These are phyloP conservation scores for Argynnis bischoffii DNA, from an alignment of 2,888 invertebrate genomes.

Conservation along the genomic window DNA sequence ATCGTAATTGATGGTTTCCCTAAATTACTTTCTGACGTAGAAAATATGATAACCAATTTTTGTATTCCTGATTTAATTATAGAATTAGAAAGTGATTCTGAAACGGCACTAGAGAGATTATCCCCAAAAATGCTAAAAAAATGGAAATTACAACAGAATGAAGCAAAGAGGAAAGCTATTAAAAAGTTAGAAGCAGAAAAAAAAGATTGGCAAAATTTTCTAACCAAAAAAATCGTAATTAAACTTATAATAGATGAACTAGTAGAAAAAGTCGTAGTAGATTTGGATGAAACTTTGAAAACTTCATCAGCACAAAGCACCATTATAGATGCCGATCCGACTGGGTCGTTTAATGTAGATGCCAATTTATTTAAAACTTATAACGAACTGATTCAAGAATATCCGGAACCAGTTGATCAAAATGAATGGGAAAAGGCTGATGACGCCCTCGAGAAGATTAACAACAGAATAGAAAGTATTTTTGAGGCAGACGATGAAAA, in stretches of 20 bases:
- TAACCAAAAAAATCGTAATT: conserved; percentile 57
- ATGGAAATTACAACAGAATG: conserved; percentile 68
- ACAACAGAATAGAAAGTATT: conserved; percentile 66
- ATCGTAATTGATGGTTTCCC: conserved; percentile 85
- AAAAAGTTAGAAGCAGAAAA: conserved; percentile 50
- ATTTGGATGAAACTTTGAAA: conserved; percentile 40
- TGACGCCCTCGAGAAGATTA: conserved; percentile 71
- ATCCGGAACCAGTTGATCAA: conserved; percentile 75
- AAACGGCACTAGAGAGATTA: conserved; percentile 58
- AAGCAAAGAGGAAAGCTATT: conserved; percentile 57
- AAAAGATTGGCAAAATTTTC: conserved; percentile 55
- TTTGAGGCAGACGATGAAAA: conserved; percentile 72
- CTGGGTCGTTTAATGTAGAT: conserved; percentile 58
- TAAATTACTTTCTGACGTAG: conserved; percentile 76
- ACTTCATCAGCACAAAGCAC: conserved; percentile 58
- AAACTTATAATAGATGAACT: conserved; percentile 63
- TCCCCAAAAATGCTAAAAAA: conserved; percentile 56
- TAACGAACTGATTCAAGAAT: conserved; percentile 63
- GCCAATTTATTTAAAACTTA: conserved; percentile 60
- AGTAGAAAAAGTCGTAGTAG: conserved; percentile 45
- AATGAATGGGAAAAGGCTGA: conserved; percentile 76
- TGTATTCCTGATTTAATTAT: conserved; percentile 83
- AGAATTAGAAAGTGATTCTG: conserved; percentile 66
- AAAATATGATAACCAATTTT: conserved; percentile 73
- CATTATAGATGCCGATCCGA: conserved; percentile 73